Conservation (phyloP, 2,888 invertebrate genomes). For the Sarcophaga subvicina region DNA sequence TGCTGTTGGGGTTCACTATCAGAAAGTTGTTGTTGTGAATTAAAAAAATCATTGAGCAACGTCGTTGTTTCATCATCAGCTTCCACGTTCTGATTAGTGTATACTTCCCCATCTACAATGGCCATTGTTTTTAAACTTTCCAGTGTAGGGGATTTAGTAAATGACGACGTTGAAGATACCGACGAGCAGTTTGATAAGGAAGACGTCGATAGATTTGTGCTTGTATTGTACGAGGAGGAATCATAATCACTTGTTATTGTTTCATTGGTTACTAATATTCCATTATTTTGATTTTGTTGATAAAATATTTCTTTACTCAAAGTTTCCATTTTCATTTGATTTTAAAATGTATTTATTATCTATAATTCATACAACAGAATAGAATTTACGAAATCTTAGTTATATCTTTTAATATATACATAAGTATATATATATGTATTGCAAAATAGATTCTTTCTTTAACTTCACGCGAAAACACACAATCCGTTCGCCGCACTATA, state of each 20-base stretch:
- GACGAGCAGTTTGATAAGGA: constrained; percentile 67
- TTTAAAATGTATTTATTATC: not conserved
- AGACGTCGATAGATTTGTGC: constrained; percentile 61
- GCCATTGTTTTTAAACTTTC: constrained; percentile 49
- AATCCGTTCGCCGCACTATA: constrained; percentile 30
- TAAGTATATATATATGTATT: constrained; percentile 15
- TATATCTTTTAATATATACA: constrained; percentile 15
- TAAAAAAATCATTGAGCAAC: constrained; percentile 34
- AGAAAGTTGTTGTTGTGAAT: constrained; percentile 30
- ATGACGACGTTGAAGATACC: constrained; percentile 58
- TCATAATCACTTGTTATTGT: constrained; percentile 60
- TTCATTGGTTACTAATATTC: constrained; percentile 35
- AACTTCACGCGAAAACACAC: constrained; percentile 32
- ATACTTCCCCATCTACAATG: constrained; percentile 1
- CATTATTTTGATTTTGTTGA: constrained; percentile 50
- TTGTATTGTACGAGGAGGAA: constrained; percentile 56
- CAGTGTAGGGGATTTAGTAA: constrained; percentile 57
- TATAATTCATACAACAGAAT: not conserved
- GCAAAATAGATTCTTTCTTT: constrained; percentile 31
- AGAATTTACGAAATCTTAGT: constrained; percentile 20
- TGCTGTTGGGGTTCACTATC: constrained; percentile 40
- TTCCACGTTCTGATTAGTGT: constrained; percentile 6
- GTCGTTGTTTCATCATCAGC: constrained; percentile 40
- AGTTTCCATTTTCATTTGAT: constrained; percentile 55
- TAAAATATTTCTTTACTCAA: constrained; percentile 58